phyloP scores from a whole-genome alignment of 2,888 invertebrate genomes.

The Dryomyza anilis region DNA sequence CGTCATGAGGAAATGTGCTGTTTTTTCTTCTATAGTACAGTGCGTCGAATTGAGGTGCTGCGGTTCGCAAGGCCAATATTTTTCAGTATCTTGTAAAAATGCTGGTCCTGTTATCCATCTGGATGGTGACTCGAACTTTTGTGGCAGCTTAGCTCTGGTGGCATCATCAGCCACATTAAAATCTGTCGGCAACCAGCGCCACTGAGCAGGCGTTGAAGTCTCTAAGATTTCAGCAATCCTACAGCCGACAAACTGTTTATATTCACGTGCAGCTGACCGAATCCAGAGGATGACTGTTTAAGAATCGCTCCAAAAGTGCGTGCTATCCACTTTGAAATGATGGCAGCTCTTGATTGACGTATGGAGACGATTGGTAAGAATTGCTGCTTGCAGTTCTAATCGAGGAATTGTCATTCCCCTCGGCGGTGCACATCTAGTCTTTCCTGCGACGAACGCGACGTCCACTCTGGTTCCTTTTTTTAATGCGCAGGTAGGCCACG shows the following conservation, averaged over 20 bases:
- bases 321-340: no score
- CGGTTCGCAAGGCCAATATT: no score
- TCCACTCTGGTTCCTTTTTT: slow-evolving; percentile 18
- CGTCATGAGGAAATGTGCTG: no score
- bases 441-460: slow-evolving; percentile 31
- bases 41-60: no score
- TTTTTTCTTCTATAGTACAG: no score
- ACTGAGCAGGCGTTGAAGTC: no score
- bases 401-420: slow-evolving; percentile 1
- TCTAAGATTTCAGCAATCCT: no score
- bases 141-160: not conserved
- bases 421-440: slow-evolving; percentile 30
- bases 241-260: no score
- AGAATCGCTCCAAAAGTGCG: no score
- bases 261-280: not conserved
- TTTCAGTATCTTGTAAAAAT: no score
- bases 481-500: slow-evolving; percentile 31
- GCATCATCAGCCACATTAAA: slow-evolving; percentile 26
- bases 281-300: not conserved
- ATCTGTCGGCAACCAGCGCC: slow-evolving; percentile 33
- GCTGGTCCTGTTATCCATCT: no score
- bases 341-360: slow-evolving; percentile 18
- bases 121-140: no score
- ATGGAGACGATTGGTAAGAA: slow-evolving; percentile 26
- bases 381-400: slow-evolving; percentile 31